phyloP scores from a whole-genome alignment of 2,797 vertebrate genomes.

The Danio kyathit region DNA sequence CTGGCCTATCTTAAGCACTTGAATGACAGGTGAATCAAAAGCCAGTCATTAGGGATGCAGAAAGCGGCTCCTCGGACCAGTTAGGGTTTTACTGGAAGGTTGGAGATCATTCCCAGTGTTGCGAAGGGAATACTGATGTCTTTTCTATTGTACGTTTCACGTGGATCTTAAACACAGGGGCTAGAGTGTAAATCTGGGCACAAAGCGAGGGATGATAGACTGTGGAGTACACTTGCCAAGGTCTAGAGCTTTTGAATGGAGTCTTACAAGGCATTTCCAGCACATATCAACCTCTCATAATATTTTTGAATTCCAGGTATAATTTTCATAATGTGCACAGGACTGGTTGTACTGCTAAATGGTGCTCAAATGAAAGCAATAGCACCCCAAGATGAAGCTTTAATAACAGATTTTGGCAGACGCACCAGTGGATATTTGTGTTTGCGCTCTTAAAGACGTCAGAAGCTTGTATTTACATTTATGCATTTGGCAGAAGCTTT shows the following conservation, averaged over 20 bases:
- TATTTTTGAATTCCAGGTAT: too few species aligned
- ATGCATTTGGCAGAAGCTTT: too few species aligned
- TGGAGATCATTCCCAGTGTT: constrained; percentile 58
- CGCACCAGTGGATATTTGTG: too few species aligned
- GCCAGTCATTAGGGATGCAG: constrained; percentile 69
- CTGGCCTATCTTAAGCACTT: constrained; percentile 68
- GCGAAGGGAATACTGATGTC: constrained; percentile 66
- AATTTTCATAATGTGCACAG: too few species aligned
- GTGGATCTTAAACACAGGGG: constrained; percentile 3
- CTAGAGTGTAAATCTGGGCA: constrained; percentile 27
- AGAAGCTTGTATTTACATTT: too few species aligned
- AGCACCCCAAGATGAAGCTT: too few species aligned
- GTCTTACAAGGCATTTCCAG: constrained; percentile 16
- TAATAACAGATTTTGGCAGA: too few species aligned
- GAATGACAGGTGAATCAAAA: constrained; percentile 76
- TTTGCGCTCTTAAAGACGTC: too few species aligned
- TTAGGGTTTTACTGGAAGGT: constrained; percentile 62
- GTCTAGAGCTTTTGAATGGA: constrained; percentile 31
- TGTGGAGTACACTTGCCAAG: constrained; percentile 6
- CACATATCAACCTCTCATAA: background rate
- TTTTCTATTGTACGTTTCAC: background rate
- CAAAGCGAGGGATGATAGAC: constrained; percentile 24
- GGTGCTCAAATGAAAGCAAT: too few species aligned
- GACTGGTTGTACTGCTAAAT: too few species aligned
- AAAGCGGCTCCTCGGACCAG: constrained; percentile 62